These are phyloP conservation scores for Xestia xanthographa DNA, from an alignment of 2,888 invertebrate species.

Conservation along the genomic window DNA sequence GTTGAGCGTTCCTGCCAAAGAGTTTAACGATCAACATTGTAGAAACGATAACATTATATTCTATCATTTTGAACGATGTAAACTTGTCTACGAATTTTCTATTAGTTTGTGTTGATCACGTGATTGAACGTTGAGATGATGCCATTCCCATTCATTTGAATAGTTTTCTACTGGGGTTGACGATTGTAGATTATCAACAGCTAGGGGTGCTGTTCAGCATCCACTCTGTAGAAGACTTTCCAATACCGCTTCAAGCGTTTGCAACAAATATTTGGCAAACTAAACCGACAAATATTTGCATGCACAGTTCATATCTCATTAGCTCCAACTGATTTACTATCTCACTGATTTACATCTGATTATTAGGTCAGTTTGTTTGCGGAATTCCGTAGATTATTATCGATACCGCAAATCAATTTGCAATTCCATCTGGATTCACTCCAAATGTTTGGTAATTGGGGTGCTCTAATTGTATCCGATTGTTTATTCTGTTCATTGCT, in stretches of 20 bases:
- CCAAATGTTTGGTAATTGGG: conserved; percentile 44
- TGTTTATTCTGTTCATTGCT: conserved; percentile 32
- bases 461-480: conserved; percentile 42
- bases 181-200: no score
- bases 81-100: no score
- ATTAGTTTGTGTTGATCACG: no score
- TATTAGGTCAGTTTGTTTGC: conserved; percentile 44
- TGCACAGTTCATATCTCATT: conserved; percentile 26
- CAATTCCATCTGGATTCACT: conserved; percentile 58
- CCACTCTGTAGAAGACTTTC: background rate
- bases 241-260: conserved; percentile 2
- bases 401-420: conserved; percentile 56
- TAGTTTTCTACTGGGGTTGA: no score
- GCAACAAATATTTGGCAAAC: background rate
- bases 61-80: no score
- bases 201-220: no score
- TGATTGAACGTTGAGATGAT: no score
- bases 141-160: no score
- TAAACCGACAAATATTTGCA: background rate
- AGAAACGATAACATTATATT: no score
- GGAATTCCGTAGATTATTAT: conserved; percentile 52
- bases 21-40: no score
- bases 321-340: conserved; percentile 36
- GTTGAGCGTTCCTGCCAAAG: no score
- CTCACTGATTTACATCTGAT: conserved; percentile 44